Base-by-base conservation (phyloP, 2,113 vertebrate genomes). In the Ceuthmochares aereus region DNA sequence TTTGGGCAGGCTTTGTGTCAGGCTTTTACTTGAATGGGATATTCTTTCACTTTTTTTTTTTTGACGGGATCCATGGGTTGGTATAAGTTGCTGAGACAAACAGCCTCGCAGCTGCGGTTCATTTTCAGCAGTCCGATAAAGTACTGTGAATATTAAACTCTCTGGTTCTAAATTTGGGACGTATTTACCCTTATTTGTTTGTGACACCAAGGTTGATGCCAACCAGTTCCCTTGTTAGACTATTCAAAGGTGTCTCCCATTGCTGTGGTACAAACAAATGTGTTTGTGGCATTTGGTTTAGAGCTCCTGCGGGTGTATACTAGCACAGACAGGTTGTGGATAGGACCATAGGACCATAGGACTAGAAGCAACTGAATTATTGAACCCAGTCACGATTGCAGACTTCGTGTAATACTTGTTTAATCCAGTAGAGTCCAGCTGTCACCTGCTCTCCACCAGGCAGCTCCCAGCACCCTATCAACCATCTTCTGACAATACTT, bases 291-390 rank as follows among this genome's bases (percentile, higher is more conserved):
- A 0, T 59, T 77, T 62, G 37, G n/a, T 42, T 69, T 36, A 66
- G 70, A 76, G 66, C 14, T 92, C 47, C 49, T 84, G 77, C 80
- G 75, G 69, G 34, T 56, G 32, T 60, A 4, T 19, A 56, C 14
- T 16, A 60, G 49, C 67, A 29, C 30, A 64, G 87, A 56, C 62
- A 2, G 0, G 59, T 0, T 0, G 47, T 1, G 3, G 29, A 16
- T 58, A n/a, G n/a, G 89, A 67, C 62, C 69, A 40, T 40, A 40
- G 40, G 40, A 40, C 59, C 26, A 1, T 7, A 70, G 13, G 29
- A 70, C 37, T 73, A 6, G 7, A 67, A 80, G 26, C 1, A 0
- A 74, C 59, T 34, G 63, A 56, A 59, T 84, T 88, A 86, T 68
- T 84, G 79, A 89, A 90, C 63, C 56, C 76, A 70, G 62, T 55